A percentile compares a stretch with the other conserved stretches of the same genome.
phyloP scores from a whole-genome alignment of 1,140 invertebrate genomes.

The Andricus grossulariae region DNA sequence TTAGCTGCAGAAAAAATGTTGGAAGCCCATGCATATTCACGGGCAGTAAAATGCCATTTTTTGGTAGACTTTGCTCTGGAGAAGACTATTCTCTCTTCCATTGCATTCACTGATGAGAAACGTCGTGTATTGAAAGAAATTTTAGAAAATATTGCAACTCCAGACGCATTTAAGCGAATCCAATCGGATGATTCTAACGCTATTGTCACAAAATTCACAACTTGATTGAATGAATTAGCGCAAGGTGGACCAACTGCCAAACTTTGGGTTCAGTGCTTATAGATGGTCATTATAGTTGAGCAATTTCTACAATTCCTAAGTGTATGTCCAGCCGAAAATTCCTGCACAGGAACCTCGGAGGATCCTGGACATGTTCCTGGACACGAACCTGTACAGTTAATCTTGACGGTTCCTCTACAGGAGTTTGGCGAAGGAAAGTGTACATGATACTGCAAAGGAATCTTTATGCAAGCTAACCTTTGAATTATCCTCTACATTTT shows the following conservation, averaged over 20 bases:
- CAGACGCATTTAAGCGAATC: not conserved
- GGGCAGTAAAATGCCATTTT: not conserved
- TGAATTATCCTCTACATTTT: too few species aligned
- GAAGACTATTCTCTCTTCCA: not conserved
- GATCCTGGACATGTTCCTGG: too few species aligned
- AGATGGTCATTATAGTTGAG: constrained; percentile 51
- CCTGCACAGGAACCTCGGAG: too few species aligned
- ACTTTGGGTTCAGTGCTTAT: constrained; percentile 55
- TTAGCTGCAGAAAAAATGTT: too few species aligned
- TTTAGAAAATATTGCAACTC: not conserved
- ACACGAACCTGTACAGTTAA: too few species aligned
- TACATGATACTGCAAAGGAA: too few species aligned
- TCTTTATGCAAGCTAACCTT: too few species aligned
- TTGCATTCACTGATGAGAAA: constrained; percentile 16
- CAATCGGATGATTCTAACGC: not conserved
- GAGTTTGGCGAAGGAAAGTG: too few species aligned
- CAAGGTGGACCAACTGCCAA: constrained; percentile 33
- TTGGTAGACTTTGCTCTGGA: not conserved
- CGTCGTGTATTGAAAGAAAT: not conserved
- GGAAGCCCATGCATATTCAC: not conserved
- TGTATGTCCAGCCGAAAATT: too few species aligned
- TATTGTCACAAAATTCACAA: not conserved
- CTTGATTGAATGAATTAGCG: not conserved
- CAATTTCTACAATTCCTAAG: too few species aligned
- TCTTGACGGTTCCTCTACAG: too few species aligned